These are phyloP conservation scores for Rhogogaster chlorosoma DNA, from an alignment of 2,888 invertebrate species.

Conservation along the genomic window DNA sequence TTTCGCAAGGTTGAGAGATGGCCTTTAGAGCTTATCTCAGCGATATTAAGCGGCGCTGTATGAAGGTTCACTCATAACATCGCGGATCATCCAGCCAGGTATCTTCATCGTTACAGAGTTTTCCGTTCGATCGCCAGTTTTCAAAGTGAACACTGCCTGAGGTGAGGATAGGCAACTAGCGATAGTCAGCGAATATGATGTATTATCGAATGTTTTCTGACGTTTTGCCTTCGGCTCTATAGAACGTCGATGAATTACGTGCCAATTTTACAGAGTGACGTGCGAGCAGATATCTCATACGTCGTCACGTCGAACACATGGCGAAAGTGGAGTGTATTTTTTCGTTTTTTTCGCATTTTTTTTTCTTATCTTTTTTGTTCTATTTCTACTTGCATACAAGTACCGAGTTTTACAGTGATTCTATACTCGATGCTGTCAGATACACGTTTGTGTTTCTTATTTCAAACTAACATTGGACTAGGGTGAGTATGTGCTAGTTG, in stretches of 20 bases:
- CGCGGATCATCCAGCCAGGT: not conserved
- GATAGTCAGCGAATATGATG: not conserved
- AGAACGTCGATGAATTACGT: constrained; percentile 21
- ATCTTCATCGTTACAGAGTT: not conserved
- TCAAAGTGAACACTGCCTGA: not conserved
- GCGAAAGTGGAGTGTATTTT: not conserved
- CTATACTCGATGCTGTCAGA: not conserved
- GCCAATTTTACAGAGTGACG: constrained; percentile 25
- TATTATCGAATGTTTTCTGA: constrained; percentile 16
- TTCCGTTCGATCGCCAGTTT: not conserved
- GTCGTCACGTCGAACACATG: constrained; percentile 16
- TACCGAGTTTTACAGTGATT: not conserved
- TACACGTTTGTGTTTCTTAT: constrained; percentile 6
- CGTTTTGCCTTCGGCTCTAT: not conserved
- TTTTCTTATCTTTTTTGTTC: not conserved
- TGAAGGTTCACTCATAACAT: not conserved
- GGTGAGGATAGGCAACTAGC: not conserved
- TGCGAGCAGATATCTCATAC: constrained; percentile 15
- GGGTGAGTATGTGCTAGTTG: not conserved
- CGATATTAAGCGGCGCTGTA: not conserved
- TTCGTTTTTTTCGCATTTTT: too few relatives aligned
- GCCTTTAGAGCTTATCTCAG: constrained; percentile 24
- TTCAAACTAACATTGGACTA: not conserved
- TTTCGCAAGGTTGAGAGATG: constrained; percentile 17
- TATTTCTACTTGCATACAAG: too few relatives aligned